phyloP scores from a whole-genome alignment of 2,113 vertebrate genomes.

The Otus sunia region DNA sequence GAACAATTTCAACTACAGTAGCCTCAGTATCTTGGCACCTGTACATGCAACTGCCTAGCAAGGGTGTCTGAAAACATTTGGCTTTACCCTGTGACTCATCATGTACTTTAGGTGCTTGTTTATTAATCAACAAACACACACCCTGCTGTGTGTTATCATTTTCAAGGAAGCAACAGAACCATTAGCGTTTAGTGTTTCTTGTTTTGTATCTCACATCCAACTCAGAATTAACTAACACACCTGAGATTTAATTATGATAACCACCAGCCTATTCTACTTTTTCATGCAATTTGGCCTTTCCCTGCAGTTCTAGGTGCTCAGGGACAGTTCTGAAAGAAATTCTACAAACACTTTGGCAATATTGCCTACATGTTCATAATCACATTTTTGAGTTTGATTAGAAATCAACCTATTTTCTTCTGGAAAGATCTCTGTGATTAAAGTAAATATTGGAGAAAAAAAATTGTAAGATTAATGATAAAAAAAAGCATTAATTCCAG shows the following conservation, averaged over 20 bases:
- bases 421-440: background rate
- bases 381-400: background rate
- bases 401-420: background rate
- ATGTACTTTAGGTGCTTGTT: background rate
- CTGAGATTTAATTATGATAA: slow-evolving; percentile 8
- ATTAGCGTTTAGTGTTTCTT: background rate
- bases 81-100: slow-evolving; percentile 20
- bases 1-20: background rate
- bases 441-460: background rate
- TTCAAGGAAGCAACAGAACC: slow-evolving; percentile 15
- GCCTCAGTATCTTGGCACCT: background rate
- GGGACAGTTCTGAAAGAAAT: background rate
- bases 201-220: background rate
- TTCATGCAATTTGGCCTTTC: background rate
- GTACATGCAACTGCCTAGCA: background rate
- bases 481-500: background rate
- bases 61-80: background rate
- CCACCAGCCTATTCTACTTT: background rate
- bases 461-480: background rate
- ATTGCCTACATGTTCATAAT: background rate
- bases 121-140: slow-evolving; percentile 38
- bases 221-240: slow-evolving; percentile 18
- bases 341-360: background rate
- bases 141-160: background rate
- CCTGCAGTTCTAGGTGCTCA: background rate